Conservation (phyloP, 2,888 invertebrate species). For the Drosophila flavopinicola region DNA sequence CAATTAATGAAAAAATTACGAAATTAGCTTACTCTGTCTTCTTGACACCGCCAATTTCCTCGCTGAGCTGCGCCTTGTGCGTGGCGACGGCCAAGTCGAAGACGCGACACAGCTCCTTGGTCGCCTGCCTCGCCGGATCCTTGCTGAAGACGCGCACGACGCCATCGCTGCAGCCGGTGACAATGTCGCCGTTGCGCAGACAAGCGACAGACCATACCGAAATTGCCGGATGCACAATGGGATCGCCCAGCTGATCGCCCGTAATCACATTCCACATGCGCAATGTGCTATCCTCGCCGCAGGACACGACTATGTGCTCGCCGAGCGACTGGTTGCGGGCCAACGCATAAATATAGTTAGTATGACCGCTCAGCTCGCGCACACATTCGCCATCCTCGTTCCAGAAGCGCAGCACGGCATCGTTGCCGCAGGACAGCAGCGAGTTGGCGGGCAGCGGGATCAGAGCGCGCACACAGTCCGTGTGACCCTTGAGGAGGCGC, state of each 20-base stretch:
- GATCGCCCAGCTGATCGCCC: constrained; percentile 75
- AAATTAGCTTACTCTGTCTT: constrained; percentile 90
- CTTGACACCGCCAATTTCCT: constrained; percentile 93
- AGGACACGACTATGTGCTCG: constrained; percentile 89
- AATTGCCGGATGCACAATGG: constrained; percentile 88
- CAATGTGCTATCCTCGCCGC: constrained; percentile 95
- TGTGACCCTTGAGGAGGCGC: constrained; percentile 91
- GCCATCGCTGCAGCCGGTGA: constrained; percentile 95
- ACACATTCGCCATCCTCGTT: constrained; percentile 91
- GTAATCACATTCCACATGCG: constrained; percentile 89
- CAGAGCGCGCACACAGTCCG: constrained; percentile 95
- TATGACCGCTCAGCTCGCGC: constrained; percentile 91
- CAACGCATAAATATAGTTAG: constrained; percentile 93
- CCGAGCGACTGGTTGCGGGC: constrained; percentile 86
- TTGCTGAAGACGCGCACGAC: constrained; percentile 93
- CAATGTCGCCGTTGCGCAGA: constrained; percentile 94
- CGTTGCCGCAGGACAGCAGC: constrained; percentile 96
- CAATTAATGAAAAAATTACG: too few relatives aligned
- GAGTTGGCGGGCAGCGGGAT: constrained; percentile 88
- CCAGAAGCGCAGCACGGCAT: constrained; percentile 95
- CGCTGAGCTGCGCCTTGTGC: constrained; percentile 86
- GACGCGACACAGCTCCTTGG: constrained; percentile 86
- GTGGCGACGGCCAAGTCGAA: constrained; percentile 91
- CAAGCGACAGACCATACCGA: constrained; percentile 95
- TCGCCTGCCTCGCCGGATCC: constrained; percentile 89